Percentiles rank a stretch among this genome's conserved stretches.
Evolutionary conservation across 92 coral and sea anemone genomes (phyloP).

Genomic region (Pocillopora grandis): DNA sequence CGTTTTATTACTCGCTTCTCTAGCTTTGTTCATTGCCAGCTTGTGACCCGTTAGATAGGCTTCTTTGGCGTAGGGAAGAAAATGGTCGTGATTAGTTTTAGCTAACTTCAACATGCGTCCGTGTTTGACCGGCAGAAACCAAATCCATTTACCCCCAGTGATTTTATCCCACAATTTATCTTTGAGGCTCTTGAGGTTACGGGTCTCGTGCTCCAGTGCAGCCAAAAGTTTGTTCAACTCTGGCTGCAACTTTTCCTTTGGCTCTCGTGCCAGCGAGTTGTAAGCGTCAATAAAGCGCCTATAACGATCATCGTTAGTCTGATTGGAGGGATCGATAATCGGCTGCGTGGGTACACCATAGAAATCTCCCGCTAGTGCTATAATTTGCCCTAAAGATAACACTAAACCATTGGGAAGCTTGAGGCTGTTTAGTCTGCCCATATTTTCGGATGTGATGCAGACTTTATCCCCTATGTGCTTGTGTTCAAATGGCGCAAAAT

Average conservation of each 20-base stretch:
- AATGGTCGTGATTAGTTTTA: conserved; percentile 67
- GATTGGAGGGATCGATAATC: conserved; percentile 46
- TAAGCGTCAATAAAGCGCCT: conserved; percentile 63
- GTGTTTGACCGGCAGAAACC: conserved; percentile 42
- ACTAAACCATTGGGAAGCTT: too few relatives aligned
- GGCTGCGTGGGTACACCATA: conserved; percentile 71
- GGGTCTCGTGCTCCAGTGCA: background rate
- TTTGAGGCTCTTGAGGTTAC: conserved; percentile 28
- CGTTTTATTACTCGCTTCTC: conserved; percentile 41
- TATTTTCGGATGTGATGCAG: too few relatives aligned
- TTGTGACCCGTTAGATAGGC: conserved; percentile 63
- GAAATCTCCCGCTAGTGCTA: conserved; percentile 74
- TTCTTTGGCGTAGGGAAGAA: conserved; percentile 54
- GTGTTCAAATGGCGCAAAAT: too few relatives aligned
- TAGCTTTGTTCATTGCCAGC: conserved; percentile 63
- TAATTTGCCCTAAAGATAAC: conserved; percentile 26
- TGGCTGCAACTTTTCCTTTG: conserved; percentile 33
- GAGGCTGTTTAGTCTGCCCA: too few relatives aligned
- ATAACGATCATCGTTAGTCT: conserved; percentile 33
- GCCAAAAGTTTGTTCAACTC: conserved; percentile 38
- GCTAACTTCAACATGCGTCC: conserved; percentile 67
- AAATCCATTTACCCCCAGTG: conserved; percentile 62
- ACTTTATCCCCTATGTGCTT: too few relatives aligned
- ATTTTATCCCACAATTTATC: conserved; percentile 39
- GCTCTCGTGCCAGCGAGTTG: conserved; percentile 37